phyloP scores from a whole-genome alignment of 2,113 vertebrate species.

The Eptesicus fuscus region DNA sequence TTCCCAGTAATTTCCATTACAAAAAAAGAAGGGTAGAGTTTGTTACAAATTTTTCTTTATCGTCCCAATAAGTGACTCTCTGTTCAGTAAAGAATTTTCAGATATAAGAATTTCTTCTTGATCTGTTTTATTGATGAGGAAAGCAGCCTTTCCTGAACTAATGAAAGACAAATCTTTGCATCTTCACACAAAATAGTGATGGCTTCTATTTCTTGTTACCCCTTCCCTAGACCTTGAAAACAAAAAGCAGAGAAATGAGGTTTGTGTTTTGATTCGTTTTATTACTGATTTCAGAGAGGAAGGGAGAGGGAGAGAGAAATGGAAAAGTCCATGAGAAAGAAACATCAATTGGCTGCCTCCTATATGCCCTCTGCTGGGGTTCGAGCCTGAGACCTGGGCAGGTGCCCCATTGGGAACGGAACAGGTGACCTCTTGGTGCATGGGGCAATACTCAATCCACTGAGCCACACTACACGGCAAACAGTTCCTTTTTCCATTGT shows the following conservation, averaged over 20 bases:
- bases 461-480: neutral
- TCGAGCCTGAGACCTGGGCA: too few relatives aligned
- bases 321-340: too few relatives aligned
- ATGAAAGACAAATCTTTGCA: neutral
- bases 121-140: neutral
- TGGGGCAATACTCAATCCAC: too few relatives aligned
- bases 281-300: too few relatives aligned
- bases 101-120: neutral
- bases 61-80: neutral
- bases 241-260: neutral
- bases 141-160: neutral
- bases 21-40: constrained; percentile 32
- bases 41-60: neutral
- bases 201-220: neutral
- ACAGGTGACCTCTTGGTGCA: too few relatives aligned
- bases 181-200: neutral
- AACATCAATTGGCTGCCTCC: too few relatives aligned
- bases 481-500: neutral
- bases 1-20: neutral
- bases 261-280: too few relatives aligned
- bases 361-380: too few relatives aligned
- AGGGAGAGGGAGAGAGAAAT: too few relatives aligned
- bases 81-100: neutral
- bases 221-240: neutral
- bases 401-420: too few relatives aligned